phyloP scores from a whole-genome alignment of 2,888 invertebrate species.

The Ferdinandea cuprea region DNA sequence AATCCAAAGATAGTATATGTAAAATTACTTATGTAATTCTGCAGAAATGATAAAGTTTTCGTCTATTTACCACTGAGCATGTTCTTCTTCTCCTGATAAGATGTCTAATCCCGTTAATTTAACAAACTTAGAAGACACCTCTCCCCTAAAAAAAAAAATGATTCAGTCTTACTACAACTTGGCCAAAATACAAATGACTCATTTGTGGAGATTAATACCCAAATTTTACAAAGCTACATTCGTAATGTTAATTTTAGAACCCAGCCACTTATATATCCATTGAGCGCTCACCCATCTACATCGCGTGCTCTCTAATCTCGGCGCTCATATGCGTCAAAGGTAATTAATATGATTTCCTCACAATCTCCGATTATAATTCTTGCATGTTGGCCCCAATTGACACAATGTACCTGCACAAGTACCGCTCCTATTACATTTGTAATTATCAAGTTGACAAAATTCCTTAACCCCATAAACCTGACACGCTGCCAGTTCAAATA shows the following conservation, averaged over 20 bases:
- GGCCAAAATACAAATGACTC: too few species aligned
- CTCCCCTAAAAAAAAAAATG: too few species aligned
- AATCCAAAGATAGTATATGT: too few species aligned
- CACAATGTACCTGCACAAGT: slow-evolving; percentile 9
- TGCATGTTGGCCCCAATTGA: slow-evolving; percentile 12
- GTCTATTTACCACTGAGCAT: too few species aligned
- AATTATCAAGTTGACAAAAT: slow-evolving; percentile 41
- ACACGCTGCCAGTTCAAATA: slow-evolving; percentile 32
- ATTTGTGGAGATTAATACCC: too few species aligned
- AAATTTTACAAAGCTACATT: not conserved
- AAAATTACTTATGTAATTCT: too few species aligned
- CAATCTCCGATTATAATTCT: not conserved
- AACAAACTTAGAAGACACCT: too few species aligned
- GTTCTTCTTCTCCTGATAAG: too few species aligned
- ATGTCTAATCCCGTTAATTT: too few species aligned
- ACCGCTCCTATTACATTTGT: slow-evolving; percentile 48
- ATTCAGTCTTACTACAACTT: too few species aligned
- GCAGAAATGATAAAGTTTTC: too few species aligned
- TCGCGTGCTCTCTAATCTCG: slow-evolving; percentile 25
- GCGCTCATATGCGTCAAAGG: slow-evolving; percentile 5
- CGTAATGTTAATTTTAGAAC: not conserved
- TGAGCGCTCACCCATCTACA: not conserved
- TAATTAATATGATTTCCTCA: slow-evolving; percentile 31
- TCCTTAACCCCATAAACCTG: slow-evolving; percentile 25
- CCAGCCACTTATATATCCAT: not conserved